Evolutionary conservation across 1,140 invertebrate species (phyloP).

Genomic region (Mesaphorura yosii): DNA sequence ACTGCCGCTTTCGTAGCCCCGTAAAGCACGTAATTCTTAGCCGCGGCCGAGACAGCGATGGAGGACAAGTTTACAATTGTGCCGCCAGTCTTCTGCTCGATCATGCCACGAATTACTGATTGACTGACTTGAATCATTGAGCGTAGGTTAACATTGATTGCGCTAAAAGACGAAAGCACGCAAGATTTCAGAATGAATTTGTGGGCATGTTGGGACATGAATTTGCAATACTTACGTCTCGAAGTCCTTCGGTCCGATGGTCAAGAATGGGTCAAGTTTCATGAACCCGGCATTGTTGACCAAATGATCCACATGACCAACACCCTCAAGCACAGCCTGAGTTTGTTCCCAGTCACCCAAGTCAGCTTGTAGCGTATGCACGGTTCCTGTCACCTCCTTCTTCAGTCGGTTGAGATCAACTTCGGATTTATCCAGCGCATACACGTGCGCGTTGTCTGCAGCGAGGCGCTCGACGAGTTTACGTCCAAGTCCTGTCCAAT

Average conservation of each 20-base stretch:
- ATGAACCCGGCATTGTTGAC: slow-evolving; percentile 14
- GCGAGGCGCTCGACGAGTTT: slow-evolving; percentile 33
- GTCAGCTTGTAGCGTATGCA: slow-evolving; percentile 23
- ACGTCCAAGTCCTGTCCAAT: slow-evolving; percentile 34
- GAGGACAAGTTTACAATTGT: slow-evolving; percentile 20
- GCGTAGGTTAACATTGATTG: slow-evolving; percentile 71
- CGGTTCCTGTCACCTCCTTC: slow-evolving; percentile 29
- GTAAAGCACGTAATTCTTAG: slow-evolving; percentile 25
- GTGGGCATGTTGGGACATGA: too few species aligned
- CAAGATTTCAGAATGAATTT: too few species aligned
- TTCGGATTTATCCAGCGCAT: slow-evolving; percentile 38
- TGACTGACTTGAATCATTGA: slow-evolving; percentile 71
- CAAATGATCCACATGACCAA: slow-evolving; percentile 24
- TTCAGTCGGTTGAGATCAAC: slow-evolving; percentile 35
- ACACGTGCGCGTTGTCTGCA: slow-evolving; percentile 35
- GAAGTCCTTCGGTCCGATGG: neutral
- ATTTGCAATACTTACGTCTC: slow-evolving; percentile 1
- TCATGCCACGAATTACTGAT: slow-evolving; percentile 57
- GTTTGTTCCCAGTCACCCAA: slow-evolving; percentile 26
- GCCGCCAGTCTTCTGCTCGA: slow-evolving; percentile 36
- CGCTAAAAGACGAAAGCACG: slow-evolving; percentile 42
- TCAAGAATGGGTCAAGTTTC: neutral
- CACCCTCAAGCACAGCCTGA: slow-evolving; percentile 14
- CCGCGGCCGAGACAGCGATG: neutral
- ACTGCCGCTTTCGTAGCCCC: slow-evolving; percentile 37